phyloP scores from a whole-genome alignment of 2,113 vertebrate species.

The Pluvianellus socialis region DNA sequence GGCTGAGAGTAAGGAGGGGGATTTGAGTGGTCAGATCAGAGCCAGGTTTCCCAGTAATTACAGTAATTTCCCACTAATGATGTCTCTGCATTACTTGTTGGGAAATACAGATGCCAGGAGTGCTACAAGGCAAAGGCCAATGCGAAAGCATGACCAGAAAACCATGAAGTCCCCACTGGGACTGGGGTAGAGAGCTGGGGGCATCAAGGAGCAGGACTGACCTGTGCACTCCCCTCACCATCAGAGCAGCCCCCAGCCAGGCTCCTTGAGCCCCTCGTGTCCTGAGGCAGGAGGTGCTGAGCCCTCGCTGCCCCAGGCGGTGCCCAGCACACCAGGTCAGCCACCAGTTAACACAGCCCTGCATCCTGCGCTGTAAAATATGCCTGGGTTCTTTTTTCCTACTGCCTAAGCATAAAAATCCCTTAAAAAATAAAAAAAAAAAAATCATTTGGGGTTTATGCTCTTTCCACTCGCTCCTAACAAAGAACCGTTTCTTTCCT shows the following conservation, averaged over 20 bases:
- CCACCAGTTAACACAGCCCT: background rate
- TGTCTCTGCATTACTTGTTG: background rate
- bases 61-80: no score
- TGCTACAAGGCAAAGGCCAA: background rate
- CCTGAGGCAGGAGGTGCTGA: background rate
- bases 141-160: background rate
- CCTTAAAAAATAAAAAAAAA: background rate
- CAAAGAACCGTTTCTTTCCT: conserved; percentile 24
- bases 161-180: background rate
- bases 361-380: background rate
- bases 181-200: background rate
- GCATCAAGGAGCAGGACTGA: background rate
- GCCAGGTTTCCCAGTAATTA: background rate
- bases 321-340: background rate
- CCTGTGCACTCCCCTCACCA: rapidly evolving
- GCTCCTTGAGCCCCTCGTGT: rapidly evolving
- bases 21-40: background rate
- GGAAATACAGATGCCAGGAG: background rate
- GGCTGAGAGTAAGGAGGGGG: background rate
- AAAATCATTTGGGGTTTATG: background rate
- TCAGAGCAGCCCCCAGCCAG: background rate
- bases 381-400: background rate
- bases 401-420: background rate
- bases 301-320: rapidly evolving
- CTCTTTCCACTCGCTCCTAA: background rate